Conservation (phyloP, 2,888 invertebrate species). For the Xylophagus ater region DNA sequence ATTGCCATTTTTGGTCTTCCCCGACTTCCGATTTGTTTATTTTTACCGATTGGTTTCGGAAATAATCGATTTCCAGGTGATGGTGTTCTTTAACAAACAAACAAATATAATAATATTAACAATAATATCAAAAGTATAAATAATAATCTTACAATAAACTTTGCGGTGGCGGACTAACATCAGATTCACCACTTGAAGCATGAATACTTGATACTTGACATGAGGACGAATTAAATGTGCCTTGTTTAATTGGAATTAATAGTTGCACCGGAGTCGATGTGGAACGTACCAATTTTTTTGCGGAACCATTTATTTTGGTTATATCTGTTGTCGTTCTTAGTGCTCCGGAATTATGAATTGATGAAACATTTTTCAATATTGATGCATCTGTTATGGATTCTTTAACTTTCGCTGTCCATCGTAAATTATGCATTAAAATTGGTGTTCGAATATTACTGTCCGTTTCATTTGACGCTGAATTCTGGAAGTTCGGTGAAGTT, state of each 20-base stretch:
- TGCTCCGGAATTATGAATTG: slow-evolving; percentile 26
- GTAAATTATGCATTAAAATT: slow-evolving; percentile 29
- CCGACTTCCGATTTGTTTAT: slow-evolving; percentile 23
- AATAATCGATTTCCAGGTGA: background rate
- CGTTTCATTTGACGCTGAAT: background rate
- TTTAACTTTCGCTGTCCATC: slow-evolving; percentile 31
- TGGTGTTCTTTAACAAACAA: background rate
- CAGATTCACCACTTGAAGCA: slow-evolving; percentile 28
- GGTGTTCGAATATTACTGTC: slow-evolving; percentile 22
- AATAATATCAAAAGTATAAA: background rate
- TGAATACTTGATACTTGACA: slow-evolving; percentile 35
- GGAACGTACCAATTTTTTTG: slow-evolving; percentile 28
- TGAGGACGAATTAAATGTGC: slow-evolving; percentile 30
- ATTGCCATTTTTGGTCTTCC: slow-evolving; percentile 26
- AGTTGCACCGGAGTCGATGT: slow-evolving; percentile 35
- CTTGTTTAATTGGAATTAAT: slow-evolving; percentile 26
- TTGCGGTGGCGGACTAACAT: slow-evolving; percentile 24
- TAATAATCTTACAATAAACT: background rate
- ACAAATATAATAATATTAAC: background rate
- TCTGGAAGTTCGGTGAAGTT: slow-evolving; percentile 24
- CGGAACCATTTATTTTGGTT: slow-evolving; percentile 5
- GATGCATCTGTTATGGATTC: slow-evolving; percentile 29
- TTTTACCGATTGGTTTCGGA: background rate
- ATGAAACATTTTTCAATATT: slow-evolving; percentile 33
- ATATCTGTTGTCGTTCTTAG: slow-evolving; percentile 16